Evolutionary conservation across 2,113 vertebrate species (phyloP), one percentile per base, ranked within the genome.

Genomic region (Anthoscopus minutus): DNA sequence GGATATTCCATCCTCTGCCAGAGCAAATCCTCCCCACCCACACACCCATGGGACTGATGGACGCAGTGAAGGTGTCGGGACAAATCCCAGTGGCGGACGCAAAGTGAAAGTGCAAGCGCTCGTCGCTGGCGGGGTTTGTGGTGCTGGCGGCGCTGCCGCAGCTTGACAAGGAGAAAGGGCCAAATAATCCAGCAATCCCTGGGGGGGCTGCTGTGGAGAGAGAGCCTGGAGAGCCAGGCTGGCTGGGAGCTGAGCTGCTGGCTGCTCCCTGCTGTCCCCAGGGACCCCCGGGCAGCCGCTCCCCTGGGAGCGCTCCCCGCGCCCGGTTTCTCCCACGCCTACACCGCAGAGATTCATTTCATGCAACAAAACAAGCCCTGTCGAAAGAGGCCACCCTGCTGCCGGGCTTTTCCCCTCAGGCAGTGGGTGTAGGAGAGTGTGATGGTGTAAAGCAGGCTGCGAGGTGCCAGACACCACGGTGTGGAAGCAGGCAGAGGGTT

Each of bases 41-140:
- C 47, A 8, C 42, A 13, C 18, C 23, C 19, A 0, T 7, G 38
- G 72, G n/a, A n/a, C 35, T 3, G 51, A 6, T 2, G 4, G 62
- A 5, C 30, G 2, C 62, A 0, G 20, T 1, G 1, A 45, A 69
- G 45, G 23, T 20, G 2, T 16, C 1, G 1, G 80, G 76, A 85
- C 76, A 90, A 96, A 96, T 86, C 96, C 88, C 88, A 27, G 92
- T 9, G 14, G 19, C 74, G 38, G 72, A 80, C 74, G 90, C 13
- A 21, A 93, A 96, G 95, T 0, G 88, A 96, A 96, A 94, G 95
- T 53, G 82, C 88, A 51, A 92, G 71, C 45, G 38, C 66, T 60
- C 1, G 0, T 42, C 0, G 4, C 81, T 17, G 30, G 7, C 1
- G 16, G 50, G 67, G 88, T 82, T 94, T 88, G 90, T 24, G 92